Base-by-base conservation (phyloP, 2,888 invertebrate genomes). In the Flexamia atlantica region DNA sequence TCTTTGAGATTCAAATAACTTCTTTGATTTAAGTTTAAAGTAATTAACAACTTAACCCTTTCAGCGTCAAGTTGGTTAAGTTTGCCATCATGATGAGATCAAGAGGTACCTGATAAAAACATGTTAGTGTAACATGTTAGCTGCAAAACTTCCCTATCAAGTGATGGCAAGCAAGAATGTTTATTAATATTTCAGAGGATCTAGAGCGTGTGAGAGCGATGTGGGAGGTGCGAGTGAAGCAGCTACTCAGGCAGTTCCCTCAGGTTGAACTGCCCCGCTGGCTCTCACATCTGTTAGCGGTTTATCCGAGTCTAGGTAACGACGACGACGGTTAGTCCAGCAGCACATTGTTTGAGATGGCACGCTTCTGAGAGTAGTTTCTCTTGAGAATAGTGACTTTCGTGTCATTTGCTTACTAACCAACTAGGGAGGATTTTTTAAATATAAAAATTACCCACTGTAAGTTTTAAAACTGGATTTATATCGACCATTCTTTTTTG, bases 301-400 rank as follows among this genome's bases (percentile, higher is more conserved):
- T 46, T 36, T 76, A 76, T 28, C 74, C 74, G 4, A 7, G 50
- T n/a, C 46, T 76, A 46, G 42, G 74, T 76, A 70, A 64, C 64
- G 10, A 20, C 17, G 17, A 50, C 14, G 64, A 28, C 64, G 57
- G 57, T 57, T 23, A 64, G 64, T 28, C 64, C 64, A 10, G 64
- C 23, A 53, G 53, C 53, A 53, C 53, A 53, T 53, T 23, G 53
- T 53, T 23, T 53, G 23, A 53, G 17, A 53, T 20, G 10, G 23
- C 64, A 64, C 30, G 64, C 64, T 64, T 64, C 2, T 23, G 57
- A 57, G 23, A 17, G 46, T 46, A 46, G 46, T 46, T 46, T 46
- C 46, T 46, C 46, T 3, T 46, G 46, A 12, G 5, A 36, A 7
- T 46, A 46, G 46, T 46, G 46, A 17, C 17, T 46, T 46, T 46